These are phyloP conservation scores for Rhizomys pruinosus DNA, from an alignment of 2,113 vertebrate species.

Conservation along the genomic window DNA sequence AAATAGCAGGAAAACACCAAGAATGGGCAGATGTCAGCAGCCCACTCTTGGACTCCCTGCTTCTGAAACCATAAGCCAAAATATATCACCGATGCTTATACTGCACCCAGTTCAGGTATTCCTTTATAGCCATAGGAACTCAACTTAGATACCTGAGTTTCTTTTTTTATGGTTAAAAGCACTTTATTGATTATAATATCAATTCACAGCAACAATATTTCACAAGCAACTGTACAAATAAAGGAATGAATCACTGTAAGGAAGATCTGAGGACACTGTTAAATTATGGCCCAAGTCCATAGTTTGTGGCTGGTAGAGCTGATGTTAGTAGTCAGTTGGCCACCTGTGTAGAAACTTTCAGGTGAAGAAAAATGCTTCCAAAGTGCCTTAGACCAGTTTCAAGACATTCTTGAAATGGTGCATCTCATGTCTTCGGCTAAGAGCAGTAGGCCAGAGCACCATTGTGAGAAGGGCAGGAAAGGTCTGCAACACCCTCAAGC, in stretches of 20 bases:
- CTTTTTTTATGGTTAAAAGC: slow-evolving; percentile 93
- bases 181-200: slow-evolving; percentile 98
- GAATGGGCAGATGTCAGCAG: not conserved
- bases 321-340: slow-evolving; percentile 73
- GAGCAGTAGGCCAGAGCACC: slow-evolving; percentile 84
- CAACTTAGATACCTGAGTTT: not conserved
- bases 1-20: too few species aligned
- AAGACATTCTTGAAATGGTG: slow-evolving; percentile 69
- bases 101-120: not conserved
- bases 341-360: slow-evolving; percentile 69
- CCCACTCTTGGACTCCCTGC: not conserved
- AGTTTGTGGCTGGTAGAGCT: slow-evolving; percentile 88
- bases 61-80: not conserved
- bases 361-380: slow-evolving; percentile 73
- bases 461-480: slow-evolving; percentile 85
- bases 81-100: not conserved
- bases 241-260: slow-evolving; percentile 90
- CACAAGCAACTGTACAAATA: slow-evolving; percentile 97
- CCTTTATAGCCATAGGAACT: not conserved
- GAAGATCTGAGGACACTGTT: slow-evolving; percentile 93
- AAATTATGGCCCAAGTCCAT: slow-evolving; percentile 91
- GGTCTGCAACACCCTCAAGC: too few species aligned
- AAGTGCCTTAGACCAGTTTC: slow-evolving; percentile 53
- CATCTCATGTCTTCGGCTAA: slow-evolving; percentile 77
- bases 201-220: slow-evolving; percentile 95